Evolutionary conservation across 2,888 invertebrate species (phyloP), one percentile per base, ranked within the genome.

Genomic region (Archips crataeganus): DNA sequence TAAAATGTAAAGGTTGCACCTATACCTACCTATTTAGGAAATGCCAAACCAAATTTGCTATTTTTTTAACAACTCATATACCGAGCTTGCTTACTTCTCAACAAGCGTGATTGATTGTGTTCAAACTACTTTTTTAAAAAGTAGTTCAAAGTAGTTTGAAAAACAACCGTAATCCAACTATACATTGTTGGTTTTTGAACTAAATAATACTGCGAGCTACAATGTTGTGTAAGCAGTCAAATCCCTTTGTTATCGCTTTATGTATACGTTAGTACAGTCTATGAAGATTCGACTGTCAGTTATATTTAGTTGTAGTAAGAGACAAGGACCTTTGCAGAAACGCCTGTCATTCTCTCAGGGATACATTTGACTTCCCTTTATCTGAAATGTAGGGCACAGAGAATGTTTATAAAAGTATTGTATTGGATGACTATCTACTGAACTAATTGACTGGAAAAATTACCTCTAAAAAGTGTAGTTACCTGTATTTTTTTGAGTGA

Each of bases 291-390:
- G 32, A 32, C 57, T 57, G 57, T 57, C 57, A 32, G 57, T 32
- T 57, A 57, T 57, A 57, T 57, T 32, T 57, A 57, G 57, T 57
- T 57, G 32, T 32, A 57, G 32, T 32, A 57, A 57, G 57, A 32
- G 32, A 57, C 32, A 32, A 23, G 57, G 32, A 32, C 57, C 57
- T 57, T 23, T 57, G 32, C 32, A 4, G 57, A 32, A 9, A 57
- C 32, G 57, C 32, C 32, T 11, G 57, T 32, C 4, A 32, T 11
- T 57, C 11, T 32, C 32, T 32, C 10, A 5, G 54, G 11, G 57
- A 32, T 54, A 54, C 57, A 32, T 57, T 57, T 32, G 11, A 32
- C 39, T 23, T 54, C 54, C 15, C 23, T 54, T 34, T 13, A 13
- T 23, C 23, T 1, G 45, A 62, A 42, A 62, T 63, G 32, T 47